Evolutionary conservation across 2,797 vertebrate species (phyloP), one percentile per base, ranked within the genome.

Genomic region (Ctenosaura bakeri): DNA sequence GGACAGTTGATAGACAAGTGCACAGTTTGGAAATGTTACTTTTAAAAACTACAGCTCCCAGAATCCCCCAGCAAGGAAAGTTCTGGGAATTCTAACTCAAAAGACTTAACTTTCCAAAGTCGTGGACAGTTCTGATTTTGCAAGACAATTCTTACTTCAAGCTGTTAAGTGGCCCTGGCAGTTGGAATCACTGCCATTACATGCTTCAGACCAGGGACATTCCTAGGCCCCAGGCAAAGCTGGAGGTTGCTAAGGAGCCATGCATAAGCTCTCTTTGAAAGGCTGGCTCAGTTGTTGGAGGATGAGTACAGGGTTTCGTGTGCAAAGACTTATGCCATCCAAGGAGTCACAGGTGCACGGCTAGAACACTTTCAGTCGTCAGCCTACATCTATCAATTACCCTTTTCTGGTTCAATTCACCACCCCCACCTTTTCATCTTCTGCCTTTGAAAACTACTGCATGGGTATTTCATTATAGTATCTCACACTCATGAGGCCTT

Each of bases 391-490:
- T 13, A 64, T 13, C 35, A 76, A 14, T 56, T 32, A 59, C 35
- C 35, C 14, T 26, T 7, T 7, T 69, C 26, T 50, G 56, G 20
- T n/a, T 7, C 88, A 64, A 83, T 77, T 66, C 32, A 35, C 35
- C 42, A 35, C 18, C 13, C 32, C 14, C 26, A 46, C 29, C 7
- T 20, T 74, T 71, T 66, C 35, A 46, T n/a, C 20, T 9, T 78
- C n/a, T 24, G 29, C 24, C 52, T 84, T 46, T 64, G 80, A 88
- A 83, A 88, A 6, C 74, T 13, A 82, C 16, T 22, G 9, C 20
- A 56, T 13, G 50, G 2, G 50, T 24, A 64, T 88, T 90, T 78
- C 59, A 83, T 87, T 83, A 78, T 35, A 83, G 46, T 32, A 42
- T 87, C 71, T n/a, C 46, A 18, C 6, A 66, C 50, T 62, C 62